Conservation (phyloP, 2,797 vertebrate species). For the Tenualosa ilisha region DNA sequence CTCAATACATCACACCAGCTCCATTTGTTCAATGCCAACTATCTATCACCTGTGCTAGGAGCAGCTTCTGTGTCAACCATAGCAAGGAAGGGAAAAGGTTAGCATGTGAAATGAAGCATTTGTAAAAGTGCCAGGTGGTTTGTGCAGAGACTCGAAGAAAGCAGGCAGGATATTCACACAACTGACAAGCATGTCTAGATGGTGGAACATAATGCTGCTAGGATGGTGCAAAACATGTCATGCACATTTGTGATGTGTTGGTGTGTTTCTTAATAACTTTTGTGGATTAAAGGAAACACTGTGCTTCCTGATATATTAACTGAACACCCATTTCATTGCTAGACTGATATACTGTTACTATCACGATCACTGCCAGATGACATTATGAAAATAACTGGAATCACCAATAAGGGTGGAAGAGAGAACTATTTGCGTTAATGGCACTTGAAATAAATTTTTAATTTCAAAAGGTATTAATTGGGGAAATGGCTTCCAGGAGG, state of each 20-base stretch:
- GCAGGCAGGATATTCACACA: background rate
- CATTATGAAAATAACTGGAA: constrained; percentile 57
- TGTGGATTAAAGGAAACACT: constrained; percentile 23
- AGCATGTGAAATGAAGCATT: constrained; percentile 7
- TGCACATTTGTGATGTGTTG: background rate
- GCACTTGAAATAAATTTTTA: constrained; percentile 36
- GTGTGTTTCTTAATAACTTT: constrained; percentile 28
- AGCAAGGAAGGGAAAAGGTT: constrained; percentile 1
- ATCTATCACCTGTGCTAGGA: background rate
- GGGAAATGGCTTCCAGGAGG: constrained; percentile 34
- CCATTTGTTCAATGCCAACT: background rate
- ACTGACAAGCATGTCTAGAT: constrained; percentile 15
- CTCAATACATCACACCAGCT: constrained; percentile 5
- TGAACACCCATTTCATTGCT: background rate
- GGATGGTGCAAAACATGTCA: background rate
- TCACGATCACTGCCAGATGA: constrained; percentile 47
- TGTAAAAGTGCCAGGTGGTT: constrained; percentile 11
- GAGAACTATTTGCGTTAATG: constrained; percentile 50
- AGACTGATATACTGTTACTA: background rate
- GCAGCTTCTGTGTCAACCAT: background rate
- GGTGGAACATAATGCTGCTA: background rate
- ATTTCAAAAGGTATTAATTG: constrained; percentile 27
- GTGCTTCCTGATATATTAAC: background rate
- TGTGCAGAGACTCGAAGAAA: background rate
- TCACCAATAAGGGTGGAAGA: constrained; percentile 47